Conservation (phyloP, 2,797 vertebrate genomes). For the Manis crassicaudata region DNA sequence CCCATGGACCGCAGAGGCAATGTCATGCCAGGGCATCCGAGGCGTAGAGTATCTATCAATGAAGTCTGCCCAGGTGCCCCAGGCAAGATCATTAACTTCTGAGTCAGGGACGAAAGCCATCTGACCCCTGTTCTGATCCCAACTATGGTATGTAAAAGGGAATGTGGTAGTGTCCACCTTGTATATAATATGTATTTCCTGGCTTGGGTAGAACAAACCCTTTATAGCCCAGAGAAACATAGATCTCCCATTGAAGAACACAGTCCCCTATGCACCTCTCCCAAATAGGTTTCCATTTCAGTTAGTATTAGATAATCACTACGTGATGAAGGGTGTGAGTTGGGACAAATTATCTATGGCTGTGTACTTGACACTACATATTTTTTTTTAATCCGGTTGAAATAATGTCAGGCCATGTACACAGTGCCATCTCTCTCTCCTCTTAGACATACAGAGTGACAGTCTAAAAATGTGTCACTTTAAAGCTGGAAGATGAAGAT, state of each 20-base stretch:
- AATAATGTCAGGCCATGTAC: background rate
- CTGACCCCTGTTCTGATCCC: background rate
- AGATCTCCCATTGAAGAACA: background rate
- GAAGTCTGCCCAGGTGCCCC: constrained; percentile 89
- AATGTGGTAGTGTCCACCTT: background rate
- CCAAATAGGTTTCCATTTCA: background rate
- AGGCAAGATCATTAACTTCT: background rate
- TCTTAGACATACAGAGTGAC: background rate
- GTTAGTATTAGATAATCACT: background rate
- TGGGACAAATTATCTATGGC: background rate
- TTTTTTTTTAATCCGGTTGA: background rate
- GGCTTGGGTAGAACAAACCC: background rate
- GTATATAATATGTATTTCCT: background rate
- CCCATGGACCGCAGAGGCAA: constrained; percentile 94
- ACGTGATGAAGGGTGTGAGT: background rate
- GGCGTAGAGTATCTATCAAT: constrained; percentile 95
- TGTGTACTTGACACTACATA: background rate
- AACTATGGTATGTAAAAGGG: background rate
- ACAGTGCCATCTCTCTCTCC: background rate
- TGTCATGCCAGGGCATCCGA: constrained; percentile 99
- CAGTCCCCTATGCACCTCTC: background rate
- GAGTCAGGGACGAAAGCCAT: background rate
- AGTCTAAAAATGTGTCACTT: background rate
- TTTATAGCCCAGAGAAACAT: background rate
- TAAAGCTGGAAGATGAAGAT: background rate